Percentiles rank a stretch among this genome's conserved stretches.
These are phyloP conservation scores for Kryphioiulus occultus DNA, from an alignment of 2,888 invertebrate species.

Conservation along the genomic window DNA sequence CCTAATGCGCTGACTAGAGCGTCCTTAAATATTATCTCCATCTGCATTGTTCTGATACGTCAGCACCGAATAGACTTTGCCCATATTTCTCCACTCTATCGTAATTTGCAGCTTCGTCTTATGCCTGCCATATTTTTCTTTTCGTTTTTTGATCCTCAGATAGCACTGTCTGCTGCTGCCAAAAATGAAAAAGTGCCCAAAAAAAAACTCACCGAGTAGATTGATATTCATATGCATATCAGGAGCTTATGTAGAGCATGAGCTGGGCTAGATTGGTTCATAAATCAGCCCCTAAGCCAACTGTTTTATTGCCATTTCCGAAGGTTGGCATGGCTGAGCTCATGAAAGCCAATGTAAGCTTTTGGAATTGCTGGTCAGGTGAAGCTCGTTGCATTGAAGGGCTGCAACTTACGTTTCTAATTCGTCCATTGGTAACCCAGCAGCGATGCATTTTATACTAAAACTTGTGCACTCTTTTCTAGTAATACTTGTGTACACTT, in stretches of 20 bases:
- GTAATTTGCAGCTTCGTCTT: neutral
- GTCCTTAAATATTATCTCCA: neutral
- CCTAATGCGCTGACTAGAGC: neutral
- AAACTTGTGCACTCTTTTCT: too few species aligned
- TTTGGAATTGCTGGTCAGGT: too few species aligned
- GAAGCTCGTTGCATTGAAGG: too few species aligned
- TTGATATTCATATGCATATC: neutral
- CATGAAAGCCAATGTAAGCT: neutral
- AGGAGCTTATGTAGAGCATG: neutral
- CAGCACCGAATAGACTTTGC: neutral
- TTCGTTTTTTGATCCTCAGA: neutral
- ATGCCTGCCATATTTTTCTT: neutral
- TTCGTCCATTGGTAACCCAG: too few species aligned
- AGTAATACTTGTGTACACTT: too few species aligned
- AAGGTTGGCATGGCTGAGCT: neutral
- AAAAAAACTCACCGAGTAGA: neutral
- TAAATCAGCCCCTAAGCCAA: neutral
- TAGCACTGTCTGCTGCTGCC: neutral
- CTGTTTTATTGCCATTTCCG: neutral
- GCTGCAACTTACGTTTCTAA: too few species aligned
- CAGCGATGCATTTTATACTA: too few species aligned
- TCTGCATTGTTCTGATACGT: neutral
- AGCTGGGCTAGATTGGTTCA: neutral
- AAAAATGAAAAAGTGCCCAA: neutral
- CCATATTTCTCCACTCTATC: neutral